These are phyloP conservation scores for Salmo trutta DNA, from an alignment of 2,797 vertebrate species.

Conservation along the genomic window DNA sequence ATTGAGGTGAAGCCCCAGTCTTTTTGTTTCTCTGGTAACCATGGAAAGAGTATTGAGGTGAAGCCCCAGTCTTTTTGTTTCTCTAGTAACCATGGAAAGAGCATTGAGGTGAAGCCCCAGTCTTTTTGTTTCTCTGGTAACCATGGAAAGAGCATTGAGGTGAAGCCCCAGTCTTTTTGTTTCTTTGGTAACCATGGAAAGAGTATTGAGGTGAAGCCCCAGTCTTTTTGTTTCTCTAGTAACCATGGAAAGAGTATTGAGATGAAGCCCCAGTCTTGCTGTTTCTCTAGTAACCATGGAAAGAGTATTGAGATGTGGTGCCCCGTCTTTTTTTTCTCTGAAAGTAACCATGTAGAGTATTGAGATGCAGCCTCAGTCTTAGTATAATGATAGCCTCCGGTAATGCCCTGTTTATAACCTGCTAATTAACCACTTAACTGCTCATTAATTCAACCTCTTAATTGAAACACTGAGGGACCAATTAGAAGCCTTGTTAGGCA, in stretches of 20 bases:
- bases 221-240: neutral
- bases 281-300: neutral
- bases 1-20: too few relatives aligned
- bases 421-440: constrained; percentile 43
- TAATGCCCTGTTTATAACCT: constrained; percentile 28
- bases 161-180: neutral
- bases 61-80: too few relatives aligned
- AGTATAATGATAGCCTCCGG: constrained; percentile 20
- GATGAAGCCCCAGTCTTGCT: neutral
- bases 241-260: neutral
- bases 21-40: too few relatives aligned
- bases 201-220: neutral
- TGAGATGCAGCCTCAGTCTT: neutral
- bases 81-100: too few relatives aligned
- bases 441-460: constrained; percentile 49
- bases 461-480: constrained; percentile 60
- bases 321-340: neutral
- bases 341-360: neutral
- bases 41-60: too few relatives aligned
- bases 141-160: neutral
- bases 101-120: neutral
- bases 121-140: neutral
- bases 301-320: neutral
- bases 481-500: constrained; percentile 50
- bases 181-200: neutral